Conservation (phyloP, 1,140 invertebrate genomes). For the Aphelenchoides avenae region DNA sequence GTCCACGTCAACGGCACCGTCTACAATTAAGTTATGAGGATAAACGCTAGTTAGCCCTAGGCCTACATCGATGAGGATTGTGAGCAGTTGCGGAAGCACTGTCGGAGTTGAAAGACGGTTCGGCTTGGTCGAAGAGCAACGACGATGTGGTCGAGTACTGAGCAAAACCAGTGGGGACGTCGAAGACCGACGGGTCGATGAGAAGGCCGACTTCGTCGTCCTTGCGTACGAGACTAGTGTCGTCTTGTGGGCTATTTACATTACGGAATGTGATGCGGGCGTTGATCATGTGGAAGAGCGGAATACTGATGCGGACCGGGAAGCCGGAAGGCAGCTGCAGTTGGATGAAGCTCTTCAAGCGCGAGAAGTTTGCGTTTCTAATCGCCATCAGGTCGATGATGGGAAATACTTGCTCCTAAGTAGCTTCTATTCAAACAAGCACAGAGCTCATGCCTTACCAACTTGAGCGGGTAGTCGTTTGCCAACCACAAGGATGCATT, state of each 20-base stretch:
- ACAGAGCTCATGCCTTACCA: background rate
- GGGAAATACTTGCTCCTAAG: slow-evolving; percentile 22
- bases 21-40: slow-evolving; percentile 9
- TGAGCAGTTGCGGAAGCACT: too few relatives aligned
- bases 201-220: too few relatives aligned
- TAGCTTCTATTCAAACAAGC: background rate
- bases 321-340: slow-evolving; percentile 28
- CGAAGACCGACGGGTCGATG: slow-evolving; percentile 21
- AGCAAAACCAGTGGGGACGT: slow-evolving; percentile 20
- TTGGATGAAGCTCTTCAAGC: slow-evolving; percentile 31
- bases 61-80: too few relatives aligned
- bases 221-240: slow-evolving; percentile 5
- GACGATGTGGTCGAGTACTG: slow-evolving; percentile 8
- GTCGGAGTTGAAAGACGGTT: too few relatives aligned
- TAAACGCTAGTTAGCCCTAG: background rate
- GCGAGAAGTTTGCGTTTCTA: slow-evolving; percentile 24
- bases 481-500: slow-evolving; percentile 29
- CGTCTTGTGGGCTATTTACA: slow-evolving; percentile 23
- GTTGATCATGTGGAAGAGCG: slow-evolving; percentile 21
- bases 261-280: slow-evolving; percentile 29
- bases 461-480: slow-evolving; percentile 30
- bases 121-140: slow-evolving; percentile 17
- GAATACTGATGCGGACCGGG: slow-evolving; percentile 18
- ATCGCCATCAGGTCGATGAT: slow-evolving; percentile 23
- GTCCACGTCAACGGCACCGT: slow-evolving; percentile 26